A percentile compares a stretch with the other conserved stretches of the same genome.
Conservation (phyloP, 2,888 invertebrate genomes). For the Abrostola triplasia region DNA sequence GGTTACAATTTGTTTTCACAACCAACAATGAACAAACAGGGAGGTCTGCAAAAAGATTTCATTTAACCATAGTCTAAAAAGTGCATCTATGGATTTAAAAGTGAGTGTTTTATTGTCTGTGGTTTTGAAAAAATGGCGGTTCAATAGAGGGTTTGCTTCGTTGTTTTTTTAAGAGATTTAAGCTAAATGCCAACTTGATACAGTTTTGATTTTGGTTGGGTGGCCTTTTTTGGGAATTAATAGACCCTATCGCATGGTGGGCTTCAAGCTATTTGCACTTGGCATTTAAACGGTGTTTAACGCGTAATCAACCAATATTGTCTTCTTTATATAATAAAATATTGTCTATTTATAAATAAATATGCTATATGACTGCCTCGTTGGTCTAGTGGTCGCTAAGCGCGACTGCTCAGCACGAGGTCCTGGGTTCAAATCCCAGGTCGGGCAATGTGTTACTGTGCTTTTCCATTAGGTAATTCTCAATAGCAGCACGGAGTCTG, state of each 20-base stretch:
- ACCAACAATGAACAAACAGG: conserved; percentile 32
- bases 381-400: too few relatives aligned
- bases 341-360: too few relatives aligned
- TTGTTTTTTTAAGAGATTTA: conserved; percentile 33
- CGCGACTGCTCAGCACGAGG: too few relatives aligned
- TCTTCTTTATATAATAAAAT: too few relatives aligned
- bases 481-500: too few relatives aligned
- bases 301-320: too few relatives aligned
- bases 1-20: conserved; percentile 43
- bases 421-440: too few relatives aligned
- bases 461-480: too few relatives aligned
- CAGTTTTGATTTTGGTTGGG: conserved; percentile 12
- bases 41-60: conserved; percentile 39
- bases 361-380: too few relatives aligned
- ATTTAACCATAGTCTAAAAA: conserved; percentile 34
- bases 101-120: conserved; percentile 48
- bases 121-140: conserved; percentile 44
- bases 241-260: not conserved
- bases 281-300: too few relatives aligned
- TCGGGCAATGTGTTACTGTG: too few relatives aligned
- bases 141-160: conserved; percentile 23
- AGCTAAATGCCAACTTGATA: conserved; percentile 30
- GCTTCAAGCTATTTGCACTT: too few relatives aligned
- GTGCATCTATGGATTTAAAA: conserved; percentile 37
- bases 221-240: not conserved